Base-by-base conservation (phyloP, 2,888 invertebrate species). In the Taphrorychus bicolor region DNA sequence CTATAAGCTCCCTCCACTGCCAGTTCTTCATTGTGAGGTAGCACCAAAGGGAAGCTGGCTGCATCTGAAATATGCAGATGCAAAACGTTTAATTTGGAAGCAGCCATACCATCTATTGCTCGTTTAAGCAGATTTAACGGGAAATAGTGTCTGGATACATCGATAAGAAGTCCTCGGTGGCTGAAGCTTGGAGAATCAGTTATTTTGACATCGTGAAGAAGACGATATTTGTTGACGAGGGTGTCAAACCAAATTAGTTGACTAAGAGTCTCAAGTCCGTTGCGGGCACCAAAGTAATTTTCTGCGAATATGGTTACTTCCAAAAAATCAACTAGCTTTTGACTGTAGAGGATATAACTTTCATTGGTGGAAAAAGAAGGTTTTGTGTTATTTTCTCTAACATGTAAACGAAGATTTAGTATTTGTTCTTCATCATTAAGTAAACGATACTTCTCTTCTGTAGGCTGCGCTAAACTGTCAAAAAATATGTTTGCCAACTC, bases 31-130 rank as follows among this genome's bases (percentile, higher is more conserved):
- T 88, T 90, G 71, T 87, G 85, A 24, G 87, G 87, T 5, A 93
- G 87, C 71, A 89, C 88, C 78, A 93, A 89, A 0, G 97, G 96
- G 82, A 96, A 96, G 72, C 95, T 94, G 78, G 94, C 93, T 11
- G 94, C 91, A 79, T 97, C 96, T 2, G 90, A 90, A 52, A 92
- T 85, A 78, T 93, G 92, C 92, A 95, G 94, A 78, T 96, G 96
- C 75, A 96, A 89, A 1, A 94, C 93, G 82, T 96, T 96, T 72
- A 96, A 80, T 81, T 96, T 96, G 73, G 90, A 88, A 56, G 91
- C 88, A 0, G 91, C 89, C 95, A 96, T 95, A 2, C 91, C 94
- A 73, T 94, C 90, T 76, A 97, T 84, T 4, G 92, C 89, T 14
- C 89, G 87, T 73, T 89, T 86, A 24, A 93, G 84, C 45, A 88